Conservation (phyloP, 2,113 vertebrate species). For the Nasalis larvatus region DNA sequence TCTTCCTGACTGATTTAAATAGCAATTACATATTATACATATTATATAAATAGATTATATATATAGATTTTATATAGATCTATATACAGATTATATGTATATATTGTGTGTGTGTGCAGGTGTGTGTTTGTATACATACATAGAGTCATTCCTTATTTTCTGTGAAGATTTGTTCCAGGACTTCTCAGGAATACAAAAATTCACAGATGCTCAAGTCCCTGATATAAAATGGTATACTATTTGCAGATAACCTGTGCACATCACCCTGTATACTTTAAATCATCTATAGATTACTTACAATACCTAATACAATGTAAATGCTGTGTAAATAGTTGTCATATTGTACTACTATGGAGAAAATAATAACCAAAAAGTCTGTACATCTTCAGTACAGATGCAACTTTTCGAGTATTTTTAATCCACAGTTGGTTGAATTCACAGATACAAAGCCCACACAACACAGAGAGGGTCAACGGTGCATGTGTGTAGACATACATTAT, state of each 20-base stretch:
- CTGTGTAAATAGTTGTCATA: background rate
- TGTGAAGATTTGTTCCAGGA: background rate
- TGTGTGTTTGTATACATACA: background rate
- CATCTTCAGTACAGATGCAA: background rate
- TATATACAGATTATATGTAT: too few species aligned
- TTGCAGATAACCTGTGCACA: background rate
- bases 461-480: background rate
- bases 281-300: background rate
- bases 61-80: too few species aligned
- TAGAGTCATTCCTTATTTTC: background rate
- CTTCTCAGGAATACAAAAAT: background rate
- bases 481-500: background rate
- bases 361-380: background rate
- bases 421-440: background rate
- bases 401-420: background rate
- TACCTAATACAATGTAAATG: background rate
- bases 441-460: background rate
- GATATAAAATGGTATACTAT: background rate
- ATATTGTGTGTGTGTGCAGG: too few species aligned
- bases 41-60: background rate
- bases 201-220: background rate
- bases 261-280: background rate
- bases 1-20: background rate
- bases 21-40: background rate
- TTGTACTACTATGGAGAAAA: background rate